Base-by-base conservation (phyloP, 2,888 invertebrate species). In the Trypoxylon attenuatum region DNA sequence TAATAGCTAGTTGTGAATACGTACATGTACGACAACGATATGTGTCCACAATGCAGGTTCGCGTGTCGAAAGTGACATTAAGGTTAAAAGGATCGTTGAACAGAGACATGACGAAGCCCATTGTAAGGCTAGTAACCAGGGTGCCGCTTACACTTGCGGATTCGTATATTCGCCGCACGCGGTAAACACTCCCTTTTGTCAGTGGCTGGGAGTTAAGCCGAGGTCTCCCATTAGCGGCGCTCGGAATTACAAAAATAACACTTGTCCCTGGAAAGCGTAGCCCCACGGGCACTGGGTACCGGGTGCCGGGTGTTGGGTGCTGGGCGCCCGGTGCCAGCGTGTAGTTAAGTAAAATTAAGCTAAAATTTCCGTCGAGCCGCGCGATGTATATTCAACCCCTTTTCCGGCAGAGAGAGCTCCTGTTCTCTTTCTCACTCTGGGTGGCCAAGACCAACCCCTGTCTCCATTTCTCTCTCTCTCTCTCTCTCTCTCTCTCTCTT, bases 311-410 rank as follows among this genome's bases (percentile, higher is more conserved):
- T n/a, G n/a, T n/a, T n/a, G n/a, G n/a, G n/a, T n/a, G n/a, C n/a
- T n/a, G n/a, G n/a, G n/a, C n/a, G n/a, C n/a, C n/a, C n/a, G 69
- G 60, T 52, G 60, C 62, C 62, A 60, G 55, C 59, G 60, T 60
- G 76, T 73, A 77, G 81, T 83, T 83, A 82, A 83, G 80, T 83
- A 82, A 83, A 85, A 84, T 82, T 80, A 83, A 84, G 82, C 79
- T 77, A 76, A 79, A 82, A 82, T 83, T 84, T 80, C 73, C 72
- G 76, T 73, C 74, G 75, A 72, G 68, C 69, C n/a, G n/a, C 71
- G 65, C 76, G 69, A 74, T 71, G 73, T 78, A 76, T 71, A 73
- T 74, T 73, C 76, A 79, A 81, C 79, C 84, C 83, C 80, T 82
- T 82, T 82, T 79, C 76, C 77, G 71, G 64, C 75, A 47, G 55